phyloP scores from a whole-genome alignment of 2,113 vertebrate species.

The Zosterops pallidus region DNA sequence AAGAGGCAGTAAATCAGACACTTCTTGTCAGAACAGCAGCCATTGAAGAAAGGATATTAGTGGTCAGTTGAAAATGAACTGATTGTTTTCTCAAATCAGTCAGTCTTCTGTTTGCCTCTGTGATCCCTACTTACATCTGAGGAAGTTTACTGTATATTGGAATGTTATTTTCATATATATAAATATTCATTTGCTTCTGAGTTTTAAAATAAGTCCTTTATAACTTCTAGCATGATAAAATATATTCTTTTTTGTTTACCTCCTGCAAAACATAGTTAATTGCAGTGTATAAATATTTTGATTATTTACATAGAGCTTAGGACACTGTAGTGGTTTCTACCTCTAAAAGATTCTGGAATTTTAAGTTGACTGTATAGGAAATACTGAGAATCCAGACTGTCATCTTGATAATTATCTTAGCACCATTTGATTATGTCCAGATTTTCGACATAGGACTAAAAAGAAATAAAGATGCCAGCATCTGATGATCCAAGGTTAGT shows the following conservation, averaged over 20 bases:
- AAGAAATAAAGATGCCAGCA: background rate
- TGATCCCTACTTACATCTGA: background rate
- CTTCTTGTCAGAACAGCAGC: slow-evolving; percentile 6
- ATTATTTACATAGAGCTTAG: background rate
- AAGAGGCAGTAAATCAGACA: slow-evolving; percentile 23
- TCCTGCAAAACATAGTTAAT: background rate
- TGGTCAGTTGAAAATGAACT: background rate
- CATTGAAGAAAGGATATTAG: background rate
- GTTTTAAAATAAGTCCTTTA: background rate
- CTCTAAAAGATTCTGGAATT: background rate
- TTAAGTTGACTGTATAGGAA: background rate
- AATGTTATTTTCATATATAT: background rate
- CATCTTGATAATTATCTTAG: background rate
- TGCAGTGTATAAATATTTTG: background rate
- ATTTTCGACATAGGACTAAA: background rate
- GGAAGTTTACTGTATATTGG: background rate
- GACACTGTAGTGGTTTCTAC: background rate
- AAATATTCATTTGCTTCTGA: background rate
- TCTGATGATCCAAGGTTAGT: background rate
- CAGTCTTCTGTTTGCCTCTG: background rate
- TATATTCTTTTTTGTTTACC: background rate
- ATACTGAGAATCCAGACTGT: background rate
- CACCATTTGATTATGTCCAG: background rate
- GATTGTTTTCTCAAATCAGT: background rate
- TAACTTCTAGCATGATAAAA: background rate